These are phyloP conservation scores for Notoglanidium macrostoma DNA, from an alignment of 2,797 vertebrate genomes.

Conservation along the genomic window DNA sequence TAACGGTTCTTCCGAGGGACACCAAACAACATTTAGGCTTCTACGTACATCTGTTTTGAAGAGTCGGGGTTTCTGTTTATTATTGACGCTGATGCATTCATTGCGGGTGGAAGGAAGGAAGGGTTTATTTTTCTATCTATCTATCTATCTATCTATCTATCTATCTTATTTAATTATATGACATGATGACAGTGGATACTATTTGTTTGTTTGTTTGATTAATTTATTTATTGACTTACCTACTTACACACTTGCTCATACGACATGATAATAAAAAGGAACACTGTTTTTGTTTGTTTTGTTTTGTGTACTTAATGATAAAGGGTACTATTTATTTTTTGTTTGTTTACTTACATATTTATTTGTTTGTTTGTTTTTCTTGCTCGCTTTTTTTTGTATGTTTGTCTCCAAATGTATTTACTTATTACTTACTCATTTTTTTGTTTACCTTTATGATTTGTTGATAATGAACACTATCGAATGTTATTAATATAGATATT, in stretches of 20 bases:
- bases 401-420: neutral
- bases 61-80: neutral
- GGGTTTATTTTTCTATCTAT: neutral
- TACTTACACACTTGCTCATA: neutral
- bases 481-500: neutral
- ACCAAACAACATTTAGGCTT: neutral
- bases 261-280: neutral
- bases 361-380: neutral
- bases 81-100: neutral
- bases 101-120: neutral
- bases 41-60: neutral
- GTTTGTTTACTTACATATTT: neutral
- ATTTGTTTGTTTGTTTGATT: too few relatives aligned
- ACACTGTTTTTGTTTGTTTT: neutral
- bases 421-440: neutral
- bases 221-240: too few relatives aligned
- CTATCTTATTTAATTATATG: neutral
- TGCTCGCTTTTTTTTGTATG: too few relatives aligned
- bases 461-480: too few relatives aligned
- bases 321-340: neutral
- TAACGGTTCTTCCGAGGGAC: neutral
- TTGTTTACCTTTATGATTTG: neutral
- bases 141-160: neutral
- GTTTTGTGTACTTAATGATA: neutral
- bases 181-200: neutral